Evolutionary conservation across 2,888 invertebrate species (phyloP), one percentile per base, ranked within the genome.

Genomic region (Agrotis exclamationis): DNA sequence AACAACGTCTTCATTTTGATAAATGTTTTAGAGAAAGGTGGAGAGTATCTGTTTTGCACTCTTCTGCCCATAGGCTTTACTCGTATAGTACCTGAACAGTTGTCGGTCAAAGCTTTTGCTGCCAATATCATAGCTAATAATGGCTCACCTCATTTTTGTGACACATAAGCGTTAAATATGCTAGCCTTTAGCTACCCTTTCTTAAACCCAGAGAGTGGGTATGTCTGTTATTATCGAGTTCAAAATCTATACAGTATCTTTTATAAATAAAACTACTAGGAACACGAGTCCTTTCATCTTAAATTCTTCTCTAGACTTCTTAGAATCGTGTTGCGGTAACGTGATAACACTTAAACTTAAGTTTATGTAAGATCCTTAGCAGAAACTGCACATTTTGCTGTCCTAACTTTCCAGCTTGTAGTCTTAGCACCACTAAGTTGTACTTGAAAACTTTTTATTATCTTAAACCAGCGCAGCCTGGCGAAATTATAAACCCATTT

Each of bases 401-500:
- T 24, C 22, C 5, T 77, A 64, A 77, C 11, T 69, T 62, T 62
- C 18, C 16, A 56, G 62, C 51, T 69, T 69, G 45, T 39, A 63
- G 53, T 53, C 24, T 45, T 48, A 68, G 45, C 14, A 28, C 48
- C 33, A 68, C 28, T 39, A 71, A 63, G 11, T 79, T 64, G 53
- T 60, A 50, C 53, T 63, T 63, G 11, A 51, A 58, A 45, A 70
- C 24, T 44, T 62, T 63, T 48, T 70, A 68, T 39, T 68, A 68
- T 58, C 66, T 53, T 63, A 50, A 63, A 64, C 66, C 54, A 51
- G 20, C 44, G 48, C 54, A 28, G 57, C 58, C 60, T 14, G 53
- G 70, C 28, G 13, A 76, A 76, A 66, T 71, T 70, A 70, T 53
- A 51, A 70, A 80, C 81, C 64, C 63, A 78, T 77, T 79, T 78